phyloP scores from a whole-genome alignment of 1,140 invertebrate species.

The Trissolcus basalis region DNA sequence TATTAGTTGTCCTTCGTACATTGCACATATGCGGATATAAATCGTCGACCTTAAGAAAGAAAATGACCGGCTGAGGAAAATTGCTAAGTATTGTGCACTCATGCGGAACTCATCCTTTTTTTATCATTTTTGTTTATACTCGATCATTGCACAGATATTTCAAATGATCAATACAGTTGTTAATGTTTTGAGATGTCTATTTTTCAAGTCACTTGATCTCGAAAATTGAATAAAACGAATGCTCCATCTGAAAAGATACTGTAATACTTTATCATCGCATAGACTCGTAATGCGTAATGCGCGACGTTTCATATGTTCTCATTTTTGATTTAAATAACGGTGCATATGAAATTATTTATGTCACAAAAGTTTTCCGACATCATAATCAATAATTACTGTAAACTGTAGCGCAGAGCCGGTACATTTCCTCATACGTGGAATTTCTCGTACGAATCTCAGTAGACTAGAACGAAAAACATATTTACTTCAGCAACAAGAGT shows the following conservation, averaged over 20 bases:
- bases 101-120: slow-evolving; percentile 51
- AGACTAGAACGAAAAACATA: slow-evolving; percentile 52
- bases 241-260: no score
- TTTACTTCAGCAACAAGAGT: slow-evolving; percentile 19
- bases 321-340: slow-evolving; percentile 45
- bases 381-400: slow-evolving; percentile 52
- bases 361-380: slow-evolving; percentile 45
- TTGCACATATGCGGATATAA: slow-evolving; percentile 39
- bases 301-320: slow-evolving; percentile 32
- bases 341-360: slow-evolving; percentile 32
- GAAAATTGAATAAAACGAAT: no score
- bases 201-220: no score
- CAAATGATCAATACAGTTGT: slow-evolving; percentile 1
- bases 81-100: slow-evolving; percentile 40
- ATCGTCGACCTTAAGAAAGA: slow-evolving; percentile 41
- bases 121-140: slow-evolving; percentile 2
- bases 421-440: slow-evolving; percentile 42
- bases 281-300: slow-evolving; percentile 19
- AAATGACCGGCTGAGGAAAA: slow-evolving; percentile 40
- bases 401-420: slow-evolving; percentile 34
- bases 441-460: slow-evolving; percentile 37
- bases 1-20: slow-evolving; percentile 28
- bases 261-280: no score
- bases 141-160: slow-evolving; percentile 20
- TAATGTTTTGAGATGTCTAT: no score